These are phyloP conservation scores for Philereme vetulata DNA, from an alignment of 2,888 invertebrate species.

Conservation along the genomic window DNA sequence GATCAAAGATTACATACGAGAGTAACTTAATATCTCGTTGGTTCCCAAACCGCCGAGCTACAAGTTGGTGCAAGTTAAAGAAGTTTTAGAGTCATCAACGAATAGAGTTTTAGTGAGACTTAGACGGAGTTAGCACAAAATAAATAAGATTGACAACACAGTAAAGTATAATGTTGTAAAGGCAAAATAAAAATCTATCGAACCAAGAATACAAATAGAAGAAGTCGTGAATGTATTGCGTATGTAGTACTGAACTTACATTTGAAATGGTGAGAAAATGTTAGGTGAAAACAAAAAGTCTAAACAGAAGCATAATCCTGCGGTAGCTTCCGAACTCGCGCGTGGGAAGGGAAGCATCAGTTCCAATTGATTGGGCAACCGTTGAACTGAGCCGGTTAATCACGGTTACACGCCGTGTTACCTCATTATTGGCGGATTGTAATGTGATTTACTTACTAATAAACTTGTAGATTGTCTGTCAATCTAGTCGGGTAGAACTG, in stretches of 20 bases:
- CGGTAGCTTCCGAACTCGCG: constrained; percentile 49
- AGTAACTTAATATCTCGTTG: constrained; percentile 24
- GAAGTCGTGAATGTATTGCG: constrained; percentile 5
- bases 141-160: constrained; percentile 16
- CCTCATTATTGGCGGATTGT: constrained; percentile 48
- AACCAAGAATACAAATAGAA: constrained; percentile 20
- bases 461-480: constrained; percentile 25
- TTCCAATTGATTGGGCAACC: constrained; percentile 64
- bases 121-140: constrained; percentile 23
- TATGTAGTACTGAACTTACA: constrained; percentile 1
- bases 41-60: constrained; percentile 21
- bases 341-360: constrained; percentile 54
- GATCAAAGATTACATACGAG: constrained; percentile 21
- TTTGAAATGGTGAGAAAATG: constrained; percentile 16
- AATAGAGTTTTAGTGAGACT: constrained; percentile 20
- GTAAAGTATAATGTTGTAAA: constrained; percentile 1
- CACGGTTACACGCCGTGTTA: constrained; percentile 58
- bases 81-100: constrained; percentile 30
- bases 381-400: constrained; percentile 64
- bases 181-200: constrained; percentile 13
- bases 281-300: constrained; percentile 23
- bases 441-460: constrained; percentile 44
- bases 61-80: constrained; percentile 27
- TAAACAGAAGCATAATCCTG: constrained; percentile 48
- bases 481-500: neutral